Percentiles rank a stretch among this genome's conserved stretches.
These are phyloP conservation scores for Pterocles orientalis DNA, from an alignment of 2,113 vertebrate genomes.

Conservation along the genomic window DNA sequence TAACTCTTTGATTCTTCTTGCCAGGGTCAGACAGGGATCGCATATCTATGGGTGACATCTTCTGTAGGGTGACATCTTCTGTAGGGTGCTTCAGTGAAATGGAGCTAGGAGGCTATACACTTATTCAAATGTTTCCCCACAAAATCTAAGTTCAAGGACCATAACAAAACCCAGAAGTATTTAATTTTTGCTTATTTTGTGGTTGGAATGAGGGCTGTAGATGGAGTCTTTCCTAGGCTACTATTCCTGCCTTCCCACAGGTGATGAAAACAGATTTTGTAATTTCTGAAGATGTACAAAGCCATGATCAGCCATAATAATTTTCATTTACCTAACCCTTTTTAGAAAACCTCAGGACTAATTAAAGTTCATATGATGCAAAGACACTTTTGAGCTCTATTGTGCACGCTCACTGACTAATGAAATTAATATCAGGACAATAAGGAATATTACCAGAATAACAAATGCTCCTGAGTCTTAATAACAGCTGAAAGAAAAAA, in stretches of 20 bases:
- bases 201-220: neutral
- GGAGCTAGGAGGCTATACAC: neutral
- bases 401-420: neutral
- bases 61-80: neutral
- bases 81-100: neutral
- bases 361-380: conserved; percentile 11
- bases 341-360: neutral
- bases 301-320: neutral
- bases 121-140: neutral
- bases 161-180: neutral
- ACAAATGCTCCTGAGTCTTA: conserved; percentile 17
- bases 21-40: neutral
- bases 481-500: neutral
- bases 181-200: neutral
- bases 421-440: conserved; percentile 38
- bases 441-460: conserved; percentile 34
- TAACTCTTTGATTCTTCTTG: neutral
- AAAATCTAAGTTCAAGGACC: neutral
- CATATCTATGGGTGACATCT: neutral
- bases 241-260: neutral
- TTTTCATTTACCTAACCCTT: neutral
- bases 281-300: neutral
- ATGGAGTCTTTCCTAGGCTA: neutral
- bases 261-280: neutral
- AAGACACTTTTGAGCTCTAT: neutral